A percentile compares a stretch with the other conserved stretches of the same genome.
Conservation (phyloP, 1,140 invertebrate species). For the Whitmania pigra region DNA sequence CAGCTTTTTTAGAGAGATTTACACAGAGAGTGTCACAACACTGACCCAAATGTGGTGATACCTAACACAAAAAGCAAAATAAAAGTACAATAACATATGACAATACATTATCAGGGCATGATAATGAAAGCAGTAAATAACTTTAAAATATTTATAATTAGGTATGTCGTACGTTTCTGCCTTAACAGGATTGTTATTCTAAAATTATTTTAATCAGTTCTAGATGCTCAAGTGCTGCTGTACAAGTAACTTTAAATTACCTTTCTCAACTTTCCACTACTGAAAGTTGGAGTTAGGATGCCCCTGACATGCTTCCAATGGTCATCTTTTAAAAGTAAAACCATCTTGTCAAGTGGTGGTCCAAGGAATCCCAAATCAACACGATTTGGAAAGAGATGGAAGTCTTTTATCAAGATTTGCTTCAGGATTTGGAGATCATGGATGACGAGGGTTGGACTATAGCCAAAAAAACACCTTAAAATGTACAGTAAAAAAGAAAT, state of each 20-base stretch:
- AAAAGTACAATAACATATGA: no score
- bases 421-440: conserved; percentile 27
- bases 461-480: conserved; percentile 24
- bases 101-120: no score
- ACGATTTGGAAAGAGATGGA: conserved; percentile 27
- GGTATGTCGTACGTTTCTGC: no score
- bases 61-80: neutral
- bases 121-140: no score
- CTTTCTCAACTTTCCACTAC: conserved; percentile 29
- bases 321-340: conserved; percentile 25
- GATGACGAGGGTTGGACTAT: conserved; percentile 23
- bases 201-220: no score
- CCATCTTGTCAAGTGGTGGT: no score
- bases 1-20: neutral
- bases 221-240: no score
- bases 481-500: neutral
- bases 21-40: neutral
- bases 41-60: neutral
- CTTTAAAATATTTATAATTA: no score
- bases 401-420: conserved; percentile 29
- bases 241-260: conserved; percentile 19
- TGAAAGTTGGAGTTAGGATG: conserved; percentile 30
- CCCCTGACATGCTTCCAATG: conserved; percentile 33
- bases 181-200: no score
- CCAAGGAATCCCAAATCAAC: conserved; percentile 29